Percentiles rank a stretch among this genome's conserved stretches.
Evolutionary conservation across 2,113 vertebrate genomes (phyloP).

Genomic region (Aptenodytes forsteri): DNA sequence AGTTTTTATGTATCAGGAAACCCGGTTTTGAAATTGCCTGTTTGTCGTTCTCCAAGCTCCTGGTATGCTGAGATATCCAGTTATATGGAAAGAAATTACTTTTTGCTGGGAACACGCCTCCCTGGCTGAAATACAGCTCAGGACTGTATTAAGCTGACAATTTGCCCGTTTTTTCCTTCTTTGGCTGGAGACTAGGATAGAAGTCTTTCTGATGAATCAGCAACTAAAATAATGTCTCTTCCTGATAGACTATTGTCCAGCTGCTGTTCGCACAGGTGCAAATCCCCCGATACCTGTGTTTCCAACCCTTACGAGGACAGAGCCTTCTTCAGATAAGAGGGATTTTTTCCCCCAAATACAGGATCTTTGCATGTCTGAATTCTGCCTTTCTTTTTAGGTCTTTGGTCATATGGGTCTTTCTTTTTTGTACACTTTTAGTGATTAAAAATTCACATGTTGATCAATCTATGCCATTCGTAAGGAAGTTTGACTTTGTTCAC

Average conservation of each 20-base stretch:
- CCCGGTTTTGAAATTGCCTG: background rate
- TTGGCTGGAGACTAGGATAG: background rate
- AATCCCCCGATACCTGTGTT: background rate
- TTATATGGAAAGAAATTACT: background rate
- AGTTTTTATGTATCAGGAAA: background rate
- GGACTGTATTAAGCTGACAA: background rate
- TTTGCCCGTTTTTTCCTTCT: background rate
- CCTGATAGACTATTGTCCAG: background rate
- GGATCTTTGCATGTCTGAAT: background rate
- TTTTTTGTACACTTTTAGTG: background rate
- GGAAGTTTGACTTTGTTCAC: background rate
- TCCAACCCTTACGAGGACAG: background rate
- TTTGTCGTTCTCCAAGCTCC: background rate
- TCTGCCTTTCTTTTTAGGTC: no score
- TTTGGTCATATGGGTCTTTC: background rate
- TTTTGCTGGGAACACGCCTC: background rate
- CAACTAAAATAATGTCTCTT: background rate
- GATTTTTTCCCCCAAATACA: accelerated
- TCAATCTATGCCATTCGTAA: background rate
- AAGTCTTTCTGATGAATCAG: background rate
- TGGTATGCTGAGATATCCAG: background rate
- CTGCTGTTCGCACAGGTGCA: background rate
- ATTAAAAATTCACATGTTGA: background rate
- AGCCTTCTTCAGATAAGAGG: background rate
- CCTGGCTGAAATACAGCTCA: background rate